Evolutionary conservation across 2,888 invertebrate species (phyloP), one percentile per base, ranked within the genome.

Genomic region (Ichneumoninae sp.): DNA sequence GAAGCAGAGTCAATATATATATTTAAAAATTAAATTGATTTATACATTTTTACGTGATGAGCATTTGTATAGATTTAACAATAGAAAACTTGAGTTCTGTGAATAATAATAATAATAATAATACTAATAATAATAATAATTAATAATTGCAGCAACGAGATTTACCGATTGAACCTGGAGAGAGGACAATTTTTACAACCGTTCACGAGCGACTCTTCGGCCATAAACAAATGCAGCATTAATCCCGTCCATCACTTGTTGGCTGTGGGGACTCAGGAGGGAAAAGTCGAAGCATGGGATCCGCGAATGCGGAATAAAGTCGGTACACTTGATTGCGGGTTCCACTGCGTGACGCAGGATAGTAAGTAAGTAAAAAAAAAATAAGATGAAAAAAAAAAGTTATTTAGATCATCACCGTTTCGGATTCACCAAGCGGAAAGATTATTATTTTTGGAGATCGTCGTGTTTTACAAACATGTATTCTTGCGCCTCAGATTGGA

Each of bases 221-320:
- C 96, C 86, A 95, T 98, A 30, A 98, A 98, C 92, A 97, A 97
- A 90, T 97, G 98, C 92, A 95, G 96, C 87, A 96, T 99, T 13
- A 99, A 98, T 94, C 96, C 97, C 0, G 96, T 96, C 75, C 99
- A 99, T 95, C 96, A 99, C 88, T 94, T 99, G 71, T 94, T 99
- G 26, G 94, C 97, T 72, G 96, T 97, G 89, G 99, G 99, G 10
- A 97, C 98, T 13, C 96, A 96, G 89, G 97, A 98, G 92, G 99
- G 99, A 0, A 96, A 96, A 89, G 96, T 99, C 0, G 99, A 99
- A 93, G 98, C 98, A 3, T 99, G 98, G 98, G 99, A 99, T 94
- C 98, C 98, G 10, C 95, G 99, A 82, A 95, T 95, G 3, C 96
- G 97, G 89, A 95, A 95, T 44, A 95, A 96, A 92, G 98, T 97